Conservation (phyloP, 2,797 vertebrate genomes). For the Brachyalestes nurse region DNA sequence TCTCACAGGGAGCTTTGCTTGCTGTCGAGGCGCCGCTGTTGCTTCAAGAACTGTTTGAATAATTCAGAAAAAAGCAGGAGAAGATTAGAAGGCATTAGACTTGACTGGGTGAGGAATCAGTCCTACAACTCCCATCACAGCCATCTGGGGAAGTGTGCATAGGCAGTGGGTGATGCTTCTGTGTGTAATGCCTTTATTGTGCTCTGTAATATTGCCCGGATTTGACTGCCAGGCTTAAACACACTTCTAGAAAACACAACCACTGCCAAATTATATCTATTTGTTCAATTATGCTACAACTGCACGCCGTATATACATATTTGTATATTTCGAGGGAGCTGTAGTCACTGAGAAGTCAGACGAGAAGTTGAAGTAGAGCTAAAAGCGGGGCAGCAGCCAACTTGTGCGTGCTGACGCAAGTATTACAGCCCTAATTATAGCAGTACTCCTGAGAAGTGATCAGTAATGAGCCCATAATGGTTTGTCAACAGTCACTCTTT, state of each 20-base stretch:
- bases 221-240: constrained; percentile 35
- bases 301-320: constrained; percentile 16
- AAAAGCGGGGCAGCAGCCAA: constrained; percentile 1
- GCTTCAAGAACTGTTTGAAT: constrained; percentile 77
- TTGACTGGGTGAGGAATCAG: constrained; percentile 54
- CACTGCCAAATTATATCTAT: constrained; percentile 6
- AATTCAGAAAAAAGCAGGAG: constrained; percentile 71
- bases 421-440: constrained; percentile 27
- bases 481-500: constrained; percentile 30
- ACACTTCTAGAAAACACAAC: neutral
- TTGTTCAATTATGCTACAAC: constrained; percentile 3
- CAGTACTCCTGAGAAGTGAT: constrained; percentile 21
- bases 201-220: constrained; percentile 34
- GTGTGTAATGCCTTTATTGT: constrained; percentile 42
- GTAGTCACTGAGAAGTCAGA: neutral
- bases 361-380: constrained; percentile 4
- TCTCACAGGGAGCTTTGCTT: constrained; percentile 64
- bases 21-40: constrained; percentile 64
- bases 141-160: constrained; percentile 35
- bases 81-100: constrained; percentile 59
- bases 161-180: constrained; percentile 31
- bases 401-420: constrained; percentile 25
- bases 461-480: constrained; percentile 28
- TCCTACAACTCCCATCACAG: constrained; percentile 52
- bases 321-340: neutral